Evolutionary conservation across 2,797 vertebrate species (phyloP), one percentile per base, ranked within the genome.

Genomic region (Calcarius lapponicus): DNA sequence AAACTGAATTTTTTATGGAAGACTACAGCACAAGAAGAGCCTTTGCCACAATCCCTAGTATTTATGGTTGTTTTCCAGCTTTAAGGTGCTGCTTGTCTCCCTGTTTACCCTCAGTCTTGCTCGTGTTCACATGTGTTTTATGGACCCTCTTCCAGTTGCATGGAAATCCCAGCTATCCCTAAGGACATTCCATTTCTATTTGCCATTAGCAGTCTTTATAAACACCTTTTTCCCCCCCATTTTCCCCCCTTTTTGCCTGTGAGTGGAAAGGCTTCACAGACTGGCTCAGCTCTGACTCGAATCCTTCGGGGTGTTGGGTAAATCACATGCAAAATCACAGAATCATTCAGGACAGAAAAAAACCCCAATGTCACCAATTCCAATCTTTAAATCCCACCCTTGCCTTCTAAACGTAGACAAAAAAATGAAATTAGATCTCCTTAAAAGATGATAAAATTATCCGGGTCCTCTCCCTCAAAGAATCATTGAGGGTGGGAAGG

Each of bases 181-280:
- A 61, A 53, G 17, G 32, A 45, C 6, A 26, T 72, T 69, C n/a
- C 0, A 34, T 36, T 86, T 93, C 31, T 65, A 10, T 90, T 48
- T 80, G 9, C 61, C 36, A 56, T 40, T 58, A 53, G 6, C 31
- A 58, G 11, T 56, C 40, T 28, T 56, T 51, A 42, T 5, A 48
- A 60, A 50, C 10, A 13, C 7, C 1, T 45, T 58, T 40, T 57
- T 65, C 11, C 3, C 2, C 3, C 7, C 10, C 29, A 9, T 5
- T 31, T 25, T 12, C 1, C 14, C 22, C n/a, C 7, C 1, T 40
- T 87, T 79, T 54, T 42, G 7, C n/a, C 70, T 54, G 66, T 42
- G 34, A 69, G 5, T 50, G 76, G 76, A 38, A 16, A 79, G 7
- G 11, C 21, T 71, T 51, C 15, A 7, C n/a, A 34, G 62, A 57